Evolutionary conservation across 2,797 vertebrate genomes (phyloP).

Genomic region (Clarias laeviceps): DNA sequence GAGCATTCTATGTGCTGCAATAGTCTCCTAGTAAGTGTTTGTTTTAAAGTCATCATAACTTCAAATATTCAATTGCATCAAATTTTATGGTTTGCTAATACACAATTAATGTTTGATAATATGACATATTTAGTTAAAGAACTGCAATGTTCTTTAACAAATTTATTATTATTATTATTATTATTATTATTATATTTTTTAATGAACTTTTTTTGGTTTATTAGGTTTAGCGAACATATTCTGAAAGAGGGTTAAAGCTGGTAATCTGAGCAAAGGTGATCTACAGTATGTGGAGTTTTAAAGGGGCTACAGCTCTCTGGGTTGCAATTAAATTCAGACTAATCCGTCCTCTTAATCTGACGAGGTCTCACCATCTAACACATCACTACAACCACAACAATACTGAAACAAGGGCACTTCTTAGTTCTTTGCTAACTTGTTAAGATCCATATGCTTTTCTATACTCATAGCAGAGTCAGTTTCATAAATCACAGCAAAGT

Average conservation of each 20-base stretch:
- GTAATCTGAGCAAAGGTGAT: not conserved
- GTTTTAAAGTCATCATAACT: not conserved
- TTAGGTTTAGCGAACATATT: not conserved
- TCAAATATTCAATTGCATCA: not conserved
- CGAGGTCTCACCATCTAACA: not conserved
- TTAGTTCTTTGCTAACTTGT: not conserved
- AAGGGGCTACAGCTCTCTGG: not conserved
- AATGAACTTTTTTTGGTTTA: not conserved
- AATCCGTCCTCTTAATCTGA: not conserved
- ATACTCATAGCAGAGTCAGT: not conserved
- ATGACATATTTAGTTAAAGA: not conserved
- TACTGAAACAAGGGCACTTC: not conserved
- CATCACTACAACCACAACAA: too few species aligned
- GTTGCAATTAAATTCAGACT: not conserved
- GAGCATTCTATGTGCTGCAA: not conserved
- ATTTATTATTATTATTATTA: too few species aligned
- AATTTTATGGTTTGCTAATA: not conserved
- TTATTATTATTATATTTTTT: too few species aligned
- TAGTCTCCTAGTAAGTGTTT: not conserved
- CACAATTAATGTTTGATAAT: not conserved
- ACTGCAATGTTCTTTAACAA: not conserved
- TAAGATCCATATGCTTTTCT: not conserved
- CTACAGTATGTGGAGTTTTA: not conserved
- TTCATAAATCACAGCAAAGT: not conserved
- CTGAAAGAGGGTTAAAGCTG: not conserved